These are phyloP conservation scores for Natrix natrix DNA, from an alignment of 2,797 vertebrate species.

Conservation along the genomic window DNA sequence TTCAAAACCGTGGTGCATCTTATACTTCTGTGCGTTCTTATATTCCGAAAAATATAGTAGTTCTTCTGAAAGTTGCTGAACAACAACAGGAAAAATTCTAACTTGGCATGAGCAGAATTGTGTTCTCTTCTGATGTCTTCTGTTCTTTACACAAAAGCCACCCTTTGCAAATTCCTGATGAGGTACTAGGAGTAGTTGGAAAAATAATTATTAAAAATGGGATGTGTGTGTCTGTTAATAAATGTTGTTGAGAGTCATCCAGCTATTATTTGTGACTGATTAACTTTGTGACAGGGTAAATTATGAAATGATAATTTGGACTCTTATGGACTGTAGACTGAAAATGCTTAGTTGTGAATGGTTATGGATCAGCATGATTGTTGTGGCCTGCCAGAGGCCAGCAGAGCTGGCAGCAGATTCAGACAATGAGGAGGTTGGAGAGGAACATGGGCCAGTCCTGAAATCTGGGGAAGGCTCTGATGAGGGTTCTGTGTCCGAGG, in stretches of 20 bases:
- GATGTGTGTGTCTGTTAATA: not conserved
- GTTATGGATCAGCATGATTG: not conserved
- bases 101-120: not conserved
- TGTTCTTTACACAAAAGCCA: not conserved
- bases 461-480: no score
- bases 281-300: not conserved
- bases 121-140: not conserved
- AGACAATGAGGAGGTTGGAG: no score
- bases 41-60: no score
- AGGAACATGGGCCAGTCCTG: no score
- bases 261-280: not conserved
- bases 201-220: not conserved
- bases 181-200: not conserved
- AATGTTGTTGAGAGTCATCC: not conserved
- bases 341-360: not conserved
- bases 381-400: no score
- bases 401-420: no score
- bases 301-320: not conserved
- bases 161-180: no score
- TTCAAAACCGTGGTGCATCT: no score
- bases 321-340: not conserved
- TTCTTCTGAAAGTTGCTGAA: not conserved
- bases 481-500: no score
- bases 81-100: not conserved
- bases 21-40: no score